Base-by-base conservation (phyloP, 2,888 invertebrate species). In the Dusona sp. region DNA sequence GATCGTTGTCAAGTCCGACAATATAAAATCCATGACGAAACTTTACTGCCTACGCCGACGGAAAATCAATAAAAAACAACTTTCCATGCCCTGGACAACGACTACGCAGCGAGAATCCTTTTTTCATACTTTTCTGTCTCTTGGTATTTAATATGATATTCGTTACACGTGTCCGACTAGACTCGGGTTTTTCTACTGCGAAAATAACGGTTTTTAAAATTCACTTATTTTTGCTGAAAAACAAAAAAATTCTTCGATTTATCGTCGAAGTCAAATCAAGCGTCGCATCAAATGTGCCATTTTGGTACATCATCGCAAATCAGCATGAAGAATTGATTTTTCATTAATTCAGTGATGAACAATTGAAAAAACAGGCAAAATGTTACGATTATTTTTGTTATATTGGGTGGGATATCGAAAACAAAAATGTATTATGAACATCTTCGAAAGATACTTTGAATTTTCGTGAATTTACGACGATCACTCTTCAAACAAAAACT, bases 21-120 rank as follows among this genome's bases (percentile, higher is more conserved):
- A 83, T 79, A 75, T 84, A 80, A 86, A 84, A 80, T 84, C 73
- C 61, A 86, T 73, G 83, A 86, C 81, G 54, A 80, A 83, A 77
- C 19, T 79, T 77, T 72, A 45, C 57, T 78, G 77, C 74, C 75
- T 36, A 36, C 78, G 22, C 81, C 67, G 51, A 86, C 64, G 77
- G 70, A 77, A 84, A 84, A 86, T 84, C 78, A 78, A 86, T 86
- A 78, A 78, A 74, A 16, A 61, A 61, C 61, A 61, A 61, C 6
- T 16, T 61, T 29, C 29, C 29, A 6, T 61, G 16, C 61, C 29
- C 61, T 61, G 61, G 61, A 29, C 29, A 29, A 61, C 61, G 29
- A 61, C 29, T 6, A 61, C 61, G 61, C 61, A 61, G 61, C 29
- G 19, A 29, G 0, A 61, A 61, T 61, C 4, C 1, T 72, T 33